A percentile compares a stretch with the other conserved stretches of the same genome.
Conservation (phyloP, 92 coral and sea anemone species). For the Zoanthus gigantus region DNA sequence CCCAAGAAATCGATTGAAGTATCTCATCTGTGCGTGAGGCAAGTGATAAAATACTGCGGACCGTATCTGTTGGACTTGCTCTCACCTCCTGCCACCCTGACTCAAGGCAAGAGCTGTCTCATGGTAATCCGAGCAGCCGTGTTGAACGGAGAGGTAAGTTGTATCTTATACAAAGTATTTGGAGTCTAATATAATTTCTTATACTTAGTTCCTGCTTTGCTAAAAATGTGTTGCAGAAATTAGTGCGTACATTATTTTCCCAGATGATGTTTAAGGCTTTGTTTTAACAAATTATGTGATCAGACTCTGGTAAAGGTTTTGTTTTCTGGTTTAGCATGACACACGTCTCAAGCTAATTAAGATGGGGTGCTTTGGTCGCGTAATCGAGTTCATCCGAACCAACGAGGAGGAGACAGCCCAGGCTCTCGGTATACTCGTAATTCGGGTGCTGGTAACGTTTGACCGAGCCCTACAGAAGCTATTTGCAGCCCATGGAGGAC, state of each 20-base stretch:
- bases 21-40: constrained; percentile 79
- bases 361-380: constrained; percentile 78
- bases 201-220: too few relatives aligned
- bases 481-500: constrained; percentile 86
- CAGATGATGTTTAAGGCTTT: too few relatives aligned
- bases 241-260: too few relatives aligned
- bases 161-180: too few relatives aligned
- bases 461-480: constrained; percentile 76
- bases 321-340: constrained; percentile 50
- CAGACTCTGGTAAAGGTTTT: not conserved
- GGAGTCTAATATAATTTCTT: too few relatives aligned
- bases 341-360: constrained; percentile 76
- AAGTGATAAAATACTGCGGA: constrained; percentile 83
- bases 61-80: constrained; percentile 79
- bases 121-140: constrained; percentile 86
- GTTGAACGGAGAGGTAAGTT: constrained; percentile 74
- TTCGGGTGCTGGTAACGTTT: constrained; percentile 71
- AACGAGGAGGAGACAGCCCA: constrained; percentile 77
- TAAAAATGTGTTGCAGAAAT: too few relatives aligned
- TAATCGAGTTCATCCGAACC: constrained; percentile 85
- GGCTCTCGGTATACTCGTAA: constrained; percentile 76
- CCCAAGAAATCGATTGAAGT: constrained; percentile 36
- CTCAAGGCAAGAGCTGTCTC: constrained; percentile 67
- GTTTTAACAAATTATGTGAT: not conserved
- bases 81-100: constrained; percentile 64